Evolutionary conservation across 1,140 invertebrate genomes (phyloP).

Genomic region (Pogonognathellus flavescens): DNA sequence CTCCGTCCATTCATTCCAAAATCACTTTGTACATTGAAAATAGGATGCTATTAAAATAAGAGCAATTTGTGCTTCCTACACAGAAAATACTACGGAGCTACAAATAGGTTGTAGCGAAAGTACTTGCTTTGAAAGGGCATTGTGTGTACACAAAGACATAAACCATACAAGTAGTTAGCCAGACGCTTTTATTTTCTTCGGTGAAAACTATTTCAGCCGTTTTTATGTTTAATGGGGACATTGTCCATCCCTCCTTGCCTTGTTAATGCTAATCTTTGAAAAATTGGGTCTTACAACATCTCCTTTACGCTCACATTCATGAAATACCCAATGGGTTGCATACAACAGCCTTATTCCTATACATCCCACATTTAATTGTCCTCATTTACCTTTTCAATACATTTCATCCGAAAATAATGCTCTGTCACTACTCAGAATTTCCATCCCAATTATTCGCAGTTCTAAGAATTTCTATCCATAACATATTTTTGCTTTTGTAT

Average conservation of each 20-base stretch:
- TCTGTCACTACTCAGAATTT: no score
- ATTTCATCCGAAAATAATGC: no score
- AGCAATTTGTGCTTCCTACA: background rate
- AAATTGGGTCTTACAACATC: background rate
- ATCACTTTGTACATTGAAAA: conserved; percentile 33
- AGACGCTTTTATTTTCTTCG: conserved; percentile 35
- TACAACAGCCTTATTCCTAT: no score
- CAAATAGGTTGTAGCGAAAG: no score
- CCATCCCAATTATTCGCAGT: no score
- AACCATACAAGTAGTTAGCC: background rate
- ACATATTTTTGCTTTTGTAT: no score
- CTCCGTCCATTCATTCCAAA: conserved; percentile 18
- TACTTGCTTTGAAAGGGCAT: no score
- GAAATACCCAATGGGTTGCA: no score
- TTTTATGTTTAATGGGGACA: conserved; percentile 44
- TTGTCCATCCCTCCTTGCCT: conserved; percentile 35
- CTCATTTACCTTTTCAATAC: no score
- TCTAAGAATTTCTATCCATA: no score
- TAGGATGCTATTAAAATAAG: conserved; percentile 38
- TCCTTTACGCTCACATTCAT: background rate
- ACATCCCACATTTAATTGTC: no score
- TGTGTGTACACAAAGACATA: conserved; percentile 11
- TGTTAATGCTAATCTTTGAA: conserved; percentile 13
- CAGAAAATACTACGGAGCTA: no score
- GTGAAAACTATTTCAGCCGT: conserved; percentile 16